Percentiles rank a stretch among this genome's conserved stretches.
phyloP scores from a whole-genome alignment of 2,113 vertebrate genomes.

The Myiozetetes cayanensis region DNA sequence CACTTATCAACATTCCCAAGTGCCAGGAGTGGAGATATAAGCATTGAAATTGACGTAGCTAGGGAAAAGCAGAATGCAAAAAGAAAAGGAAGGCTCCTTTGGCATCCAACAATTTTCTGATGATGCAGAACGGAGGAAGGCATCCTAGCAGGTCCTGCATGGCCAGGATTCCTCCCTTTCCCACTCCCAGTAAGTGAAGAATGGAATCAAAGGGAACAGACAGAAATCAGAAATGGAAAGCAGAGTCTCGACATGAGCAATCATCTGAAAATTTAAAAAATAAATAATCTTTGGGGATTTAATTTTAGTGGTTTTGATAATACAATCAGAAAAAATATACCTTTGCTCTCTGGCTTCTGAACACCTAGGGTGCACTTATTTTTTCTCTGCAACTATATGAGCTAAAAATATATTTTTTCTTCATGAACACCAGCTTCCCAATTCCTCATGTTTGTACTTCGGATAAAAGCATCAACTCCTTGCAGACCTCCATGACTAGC shows the following conservation, averaged over 20 bases:
- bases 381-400: background rate
- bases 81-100: background rate
- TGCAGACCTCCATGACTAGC: background rate
- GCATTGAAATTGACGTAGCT: background rate
- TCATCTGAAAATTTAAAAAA: background rate
- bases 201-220: background rate
- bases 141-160: background rate
- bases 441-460: background rate
- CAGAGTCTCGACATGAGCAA: background rate
- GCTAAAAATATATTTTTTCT: background rate
- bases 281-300: background rate
- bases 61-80: background rate
- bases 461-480: background rate
- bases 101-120: background rate
- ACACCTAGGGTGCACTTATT: background rate
- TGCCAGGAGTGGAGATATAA: background rate
- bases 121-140: background rate
- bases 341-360: background rate
- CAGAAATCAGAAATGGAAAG: background rate
- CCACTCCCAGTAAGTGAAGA: background rate
- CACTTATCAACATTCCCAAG: background rate
- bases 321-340: background rate
- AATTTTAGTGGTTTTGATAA: background rate
- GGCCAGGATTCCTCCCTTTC: background rate
- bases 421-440: background rate